Conservation (phyloP, 1,140 invertebrate genomes). For the Wiebesia pumilae region DNA sequence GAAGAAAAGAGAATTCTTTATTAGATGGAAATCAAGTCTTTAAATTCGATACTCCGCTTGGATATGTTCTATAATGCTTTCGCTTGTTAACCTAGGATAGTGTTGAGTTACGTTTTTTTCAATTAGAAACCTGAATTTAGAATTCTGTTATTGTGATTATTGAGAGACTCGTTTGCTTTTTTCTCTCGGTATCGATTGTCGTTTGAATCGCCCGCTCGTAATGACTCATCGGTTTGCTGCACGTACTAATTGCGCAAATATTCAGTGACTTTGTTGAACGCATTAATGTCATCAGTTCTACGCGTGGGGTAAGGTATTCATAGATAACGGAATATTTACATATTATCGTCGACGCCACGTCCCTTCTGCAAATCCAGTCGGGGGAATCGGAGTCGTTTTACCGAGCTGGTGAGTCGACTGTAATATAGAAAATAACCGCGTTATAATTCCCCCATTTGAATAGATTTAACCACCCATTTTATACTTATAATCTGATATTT, state of each 20-base stretch:
- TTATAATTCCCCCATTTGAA: constrained; percentile 8
- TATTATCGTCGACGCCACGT: constrained; percentile 67
- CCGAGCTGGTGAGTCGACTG: constrained; percentile 17
- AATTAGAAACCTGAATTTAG: background rate
- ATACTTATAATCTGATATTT: background rate
- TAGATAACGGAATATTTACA: constrained; percentile 75
- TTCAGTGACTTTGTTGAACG: constrained; percentile 47
- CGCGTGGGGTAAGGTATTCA: constrained; percentile 57
- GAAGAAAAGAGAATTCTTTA: background rate
- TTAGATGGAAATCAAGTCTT: background rate
- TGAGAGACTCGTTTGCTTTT: background rate
- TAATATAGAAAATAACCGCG: constrained; percentile 23
- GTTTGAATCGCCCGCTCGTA: background rate
- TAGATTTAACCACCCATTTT: constrained; percentile 7
- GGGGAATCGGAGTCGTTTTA: constrained; percentile 37
- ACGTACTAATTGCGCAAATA: constrained; percentile 45
- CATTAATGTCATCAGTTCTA: constrained; percentile 37
- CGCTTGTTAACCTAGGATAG: background rate
- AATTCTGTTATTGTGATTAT: background rate
- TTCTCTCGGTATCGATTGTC: constrained; percentile 12
- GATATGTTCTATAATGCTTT: background rate
- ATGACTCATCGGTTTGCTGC: constrained; percentile 18
- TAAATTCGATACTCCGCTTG: background rate
- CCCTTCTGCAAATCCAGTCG: constrained; percentile 45
- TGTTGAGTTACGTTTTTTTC: background rate